Percentiles rank a stretch among this genome's conserved stretches.
Evolutionary conservation across 1,140 invertebrate genomes (phyloP).

Genomic region (Brachionus rotundiformis): DNA sequence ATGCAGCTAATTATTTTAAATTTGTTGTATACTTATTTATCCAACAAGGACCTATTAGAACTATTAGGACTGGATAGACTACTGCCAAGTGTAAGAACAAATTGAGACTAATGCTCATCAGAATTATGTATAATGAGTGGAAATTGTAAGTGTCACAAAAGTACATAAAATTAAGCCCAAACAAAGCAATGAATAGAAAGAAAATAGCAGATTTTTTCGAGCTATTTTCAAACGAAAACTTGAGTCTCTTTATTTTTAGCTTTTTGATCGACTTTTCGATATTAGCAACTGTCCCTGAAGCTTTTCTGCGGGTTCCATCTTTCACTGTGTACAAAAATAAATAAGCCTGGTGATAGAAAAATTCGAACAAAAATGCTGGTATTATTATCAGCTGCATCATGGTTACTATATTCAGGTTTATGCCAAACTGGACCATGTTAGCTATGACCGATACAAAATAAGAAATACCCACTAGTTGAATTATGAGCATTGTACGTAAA

Average conservation of each 20-base stretch:
- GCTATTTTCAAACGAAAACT: slow-evolving; percentile 38
- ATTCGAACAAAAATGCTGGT: slow-evolving; percentile 46
- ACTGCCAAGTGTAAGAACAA: slow-evolving; percentile 23
- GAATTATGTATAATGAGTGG: slow-evolving; percentile 2
- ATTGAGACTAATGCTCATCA: slow-evolving; percentile 46
- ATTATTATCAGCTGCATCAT: slow-evolving; percentile 33
- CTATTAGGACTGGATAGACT: slow-evolving; percentile 12
- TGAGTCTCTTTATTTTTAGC: slow-evolving; percentile 5
- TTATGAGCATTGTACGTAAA: neutral
- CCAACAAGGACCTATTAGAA: slow-evolving; percentile 25
- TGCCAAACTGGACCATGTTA: slow-evolving; percentile 19
- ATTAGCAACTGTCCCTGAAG: neutral
- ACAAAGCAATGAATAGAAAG: slow-evolving; percentile 19
- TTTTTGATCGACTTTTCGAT: neutral
- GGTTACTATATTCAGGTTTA: slow-evolving; percentile 29
- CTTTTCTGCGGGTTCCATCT: neutral
- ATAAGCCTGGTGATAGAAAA: slow-evolving; percentile 47
- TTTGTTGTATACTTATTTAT: neutral
- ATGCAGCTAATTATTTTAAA: neutral
- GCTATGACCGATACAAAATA: slow-evolving; percentile 45
- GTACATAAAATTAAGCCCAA: slow-evolving; percentile 29
- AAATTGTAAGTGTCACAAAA: slow-evolving; percentile 48
- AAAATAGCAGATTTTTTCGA: slow-evolving; percentile 28
- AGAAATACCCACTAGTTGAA: neutral
- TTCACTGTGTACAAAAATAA: slow-evolving; percentile 32